Conservation (phyloP, 2,113 vertebrate genomes). For the Lepus americanus region DNA sequence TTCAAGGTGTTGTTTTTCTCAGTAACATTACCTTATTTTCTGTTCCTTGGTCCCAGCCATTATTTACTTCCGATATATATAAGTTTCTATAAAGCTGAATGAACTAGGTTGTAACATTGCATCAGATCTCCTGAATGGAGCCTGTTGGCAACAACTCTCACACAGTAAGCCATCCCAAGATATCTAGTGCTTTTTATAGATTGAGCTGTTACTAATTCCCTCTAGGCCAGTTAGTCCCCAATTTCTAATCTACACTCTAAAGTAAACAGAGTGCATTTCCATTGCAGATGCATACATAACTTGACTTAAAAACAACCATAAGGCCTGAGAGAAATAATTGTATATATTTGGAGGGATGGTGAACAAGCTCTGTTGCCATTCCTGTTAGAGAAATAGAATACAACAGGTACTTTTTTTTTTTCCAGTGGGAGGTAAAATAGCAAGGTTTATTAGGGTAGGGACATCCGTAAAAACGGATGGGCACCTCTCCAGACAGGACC, state of each 20-base stretch:
- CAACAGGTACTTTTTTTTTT: background rate
- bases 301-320: slow-evolving; percentile 71
- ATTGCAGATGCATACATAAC: slow-evolving; percentile 61
- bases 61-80: slow-evolving; percentile 32
- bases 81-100: slow-evolving; percentile 76
- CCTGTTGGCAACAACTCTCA: slow-evolving; percentile 73
- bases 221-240: slow-evolving; percentile 79
- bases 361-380: slow-evolving; percentile 39
- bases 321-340: slow-evolving; percentile 46
- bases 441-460: no score
- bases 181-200: slow-evolving; percentile 79
- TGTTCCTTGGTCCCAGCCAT: background rate
- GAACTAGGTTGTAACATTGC: slow-evolving; percentile 73
- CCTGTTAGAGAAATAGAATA: background rate
- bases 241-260: slow-evolving; percentile 67
- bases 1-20: slow-evolving; percentile 35
- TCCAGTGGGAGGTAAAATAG: no score
- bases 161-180: slow-evolving; percentile 78
- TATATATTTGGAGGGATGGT: slow-evolving; percentile 45
- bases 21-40: slow-evolving; percentile 25
- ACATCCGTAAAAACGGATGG: no score
- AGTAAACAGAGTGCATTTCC: slow-evolving; percentile 84
- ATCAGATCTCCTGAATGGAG: slow-evolving; percentile 82
- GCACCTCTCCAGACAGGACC: no score
- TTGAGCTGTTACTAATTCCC: slow-evolving; percentile 73